These are phyloP conservation scores for Lamprologus sp. DNA, from an alignment of 2,113 vertebrate species.

Conservation along the genomic window DNA sequence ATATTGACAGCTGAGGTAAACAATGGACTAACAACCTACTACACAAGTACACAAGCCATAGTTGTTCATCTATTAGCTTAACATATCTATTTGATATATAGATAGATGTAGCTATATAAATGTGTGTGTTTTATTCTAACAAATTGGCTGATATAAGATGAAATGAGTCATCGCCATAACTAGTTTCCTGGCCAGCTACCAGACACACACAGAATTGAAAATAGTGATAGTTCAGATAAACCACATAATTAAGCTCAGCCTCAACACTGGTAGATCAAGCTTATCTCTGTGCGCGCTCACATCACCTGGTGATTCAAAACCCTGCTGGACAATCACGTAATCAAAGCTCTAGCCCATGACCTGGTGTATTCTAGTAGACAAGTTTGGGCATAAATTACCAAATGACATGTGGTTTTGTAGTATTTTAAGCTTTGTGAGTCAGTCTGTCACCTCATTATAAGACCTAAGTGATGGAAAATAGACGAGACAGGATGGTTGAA, in stretches of 20 bases:
- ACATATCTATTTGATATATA: not conserved
- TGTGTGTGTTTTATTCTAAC: not conserved
- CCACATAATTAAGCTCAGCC: not conserved
- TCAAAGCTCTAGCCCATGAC: not conserved
- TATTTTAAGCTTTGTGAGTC: not conserved
- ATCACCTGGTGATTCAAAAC: not conserved
- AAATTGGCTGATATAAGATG: not conserved
- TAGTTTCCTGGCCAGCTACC: rapidly evolving
- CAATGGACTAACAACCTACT: not conserved
- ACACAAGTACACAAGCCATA: not conserved
- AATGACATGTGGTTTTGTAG: not conserved
- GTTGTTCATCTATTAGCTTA: not conserved
- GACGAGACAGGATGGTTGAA: not conserved
- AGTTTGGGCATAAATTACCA: not conserved
- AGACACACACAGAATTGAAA: not conserved
- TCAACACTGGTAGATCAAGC: not conserved
- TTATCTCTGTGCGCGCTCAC: not conserved
- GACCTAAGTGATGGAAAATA: not conserved
- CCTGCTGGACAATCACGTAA: not conserved
- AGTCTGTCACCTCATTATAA: not conserved
- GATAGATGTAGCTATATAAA: not conserved
- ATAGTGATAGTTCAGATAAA: not conserved
- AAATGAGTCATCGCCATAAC: rapidly evolving
- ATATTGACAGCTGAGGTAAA: not conserved
- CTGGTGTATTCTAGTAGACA: not conserved